Base-by-base conservation (phyloP, 2,888 invertebrate genomes). In the Gastracanthus pulcherrimus region DNA sequence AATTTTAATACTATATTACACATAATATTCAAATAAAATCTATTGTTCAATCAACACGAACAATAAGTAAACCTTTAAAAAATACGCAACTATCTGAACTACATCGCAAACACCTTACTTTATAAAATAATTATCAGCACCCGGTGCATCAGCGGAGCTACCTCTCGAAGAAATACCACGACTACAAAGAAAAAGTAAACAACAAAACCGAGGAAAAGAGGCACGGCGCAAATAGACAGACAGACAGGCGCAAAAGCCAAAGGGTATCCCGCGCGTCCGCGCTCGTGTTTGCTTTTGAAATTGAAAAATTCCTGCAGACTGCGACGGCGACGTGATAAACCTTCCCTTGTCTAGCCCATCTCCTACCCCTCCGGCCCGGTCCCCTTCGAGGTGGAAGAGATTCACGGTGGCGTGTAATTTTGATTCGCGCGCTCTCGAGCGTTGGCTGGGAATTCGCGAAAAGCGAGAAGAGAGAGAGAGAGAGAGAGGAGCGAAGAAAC, bases 281-380 rank as follows among this genome's bases (percentile, higher is more conserved):
- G n/a, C n/a, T n/a, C 83, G 84, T 85, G 85, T 87, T 85, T 87
- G 86, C 85, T 84, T 87, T 86, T 86, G 84, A 87, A 88, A 87
- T 87, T 87, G 87, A 86, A 86, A 87, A 87, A 87, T 86, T 87
- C 85, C 85, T 81, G 72, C 81, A 80, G 79, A 74, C 38, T 4
- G 45, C 16, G 23, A 31, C 29, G 26, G 66, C 48, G 45, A 82
- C 66, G 78, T 70, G 82, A 82, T 82, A 71, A 78, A 78, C 75
- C 78, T 51, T 26, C 34, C 23, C 45, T 67, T 58, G 31, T 45
- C 62, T n/a, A n/a, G n/a, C n/a, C n/a, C n/a, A n/a, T n/a, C n/a
- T n/a, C n/a, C n/a, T n/a, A n/a, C n/a, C n/a, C n/a, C n/a, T n/a
- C n/a, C n/a, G n/a, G n/a, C n/a, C n/a, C n/a, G n/a, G n/a, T 38